Conservation (phyloP, 2,797 vertebrate genomes). For the Ctenochaetus hawaiiensis region DNA sequence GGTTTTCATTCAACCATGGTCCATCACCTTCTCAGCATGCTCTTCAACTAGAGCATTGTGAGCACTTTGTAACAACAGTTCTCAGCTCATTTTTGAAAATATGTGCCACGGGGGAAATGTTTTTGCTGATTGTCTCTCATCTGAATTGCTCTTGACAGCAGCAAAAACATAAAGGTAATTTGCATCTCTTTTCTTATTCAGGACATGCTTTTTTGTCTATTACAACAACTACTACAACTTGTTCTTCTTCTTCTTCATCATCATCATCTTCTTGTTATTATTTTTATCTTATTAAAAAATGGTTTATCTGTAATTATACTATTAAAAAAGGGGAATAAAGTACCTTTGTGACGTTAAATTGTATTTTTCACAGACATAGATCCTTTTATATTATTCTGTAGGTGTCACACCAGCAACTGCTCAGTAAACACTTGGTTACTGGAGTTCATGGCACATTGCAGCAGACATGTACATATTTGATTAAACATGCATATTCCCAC, state of each 20-base stretch:
- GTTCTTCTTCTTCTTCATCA: too few relatives aligned
- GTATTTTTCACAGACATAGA: too few relatives aligned
- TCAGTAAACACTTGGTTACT: background rate
- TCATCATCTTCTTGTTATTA: too few relatives aligned
- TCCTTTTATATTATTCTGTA: too few relatives aligned
- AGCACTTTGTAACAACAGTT: slow-evolving; percentile 33
- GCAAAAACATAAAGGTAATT: background rate
- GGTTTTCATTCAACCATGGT: slow-evolving; percentile 26
- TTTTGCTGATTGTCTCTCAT: slow-evolving; percentile 12
- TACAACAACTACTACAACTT: too few relatives aligned
- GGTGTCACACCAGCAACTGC: background rate
- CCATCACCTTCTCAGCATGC: slow-evolving; percentile 45
- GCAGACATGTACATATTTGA: slow-evolving; percentile 11
- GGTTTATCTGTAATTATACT: too few relatives aligned
- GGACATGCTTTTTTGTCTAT: background rate
- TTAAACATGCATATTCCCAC: slow-evolving; percentile 2
- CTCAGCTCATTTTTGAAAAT: slow-evolving; percentile 30
- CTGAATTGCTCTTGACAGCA: slow-evolving; percentile 10
- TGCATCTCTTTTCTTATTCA: background rate
- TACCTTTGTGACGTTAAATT: too few relatives aligned
- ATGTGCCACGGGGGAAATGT: slow-evolving; percentile 7
- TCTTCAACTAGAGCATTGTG: slow-evolving; percentile 25
- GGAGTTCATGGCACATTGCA: background rate
- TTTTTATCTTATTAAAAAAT: too few relatives aligned
- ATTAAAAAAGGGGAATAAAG: too few relatives aligned